Conservation (phyloP, 2,113 vertebrate species). For the Perccottus glenii region DNA sequence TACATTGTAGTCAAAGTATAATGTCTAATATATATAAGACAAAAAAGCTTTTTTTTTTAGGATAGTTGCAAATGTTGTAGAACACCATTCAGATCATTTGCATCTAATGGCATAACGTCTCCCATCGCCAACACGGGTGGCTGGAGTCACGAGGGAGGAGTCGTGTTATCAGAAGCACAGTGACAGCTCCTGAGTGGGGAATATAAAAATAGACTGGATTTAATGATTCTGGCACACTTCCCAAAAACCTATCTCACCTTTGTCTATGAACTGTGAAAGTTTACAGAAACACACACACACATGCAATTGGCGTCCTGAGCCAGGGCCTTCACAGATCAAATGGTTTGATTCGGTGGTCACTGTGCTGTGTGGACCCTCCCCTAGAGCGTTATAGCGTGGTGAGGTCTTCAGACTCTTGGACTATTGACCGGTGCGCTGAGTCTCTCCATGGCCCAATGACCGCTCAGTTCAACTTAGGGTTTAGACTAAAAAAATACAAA, state of each 20-base stretch:
- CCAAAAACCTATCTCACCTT: constrained; percentile 41
- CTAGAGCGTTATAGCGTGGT: constrained; percentile 36
- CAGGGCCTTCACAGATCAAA: constrained; percentile 65
- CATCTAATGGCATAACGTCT: constrained; percentile 62
- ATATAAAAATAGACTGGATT: constrained; percentile 51
- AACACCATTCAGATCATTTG: constrained; percentile 61
- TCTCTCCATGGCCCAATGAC: constrained; percentile 27
- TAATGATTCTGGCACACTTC: constrained; percentile 64
- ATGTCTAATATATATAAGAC: no score
- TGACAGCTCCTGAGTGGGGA: constrained; percentile 48
- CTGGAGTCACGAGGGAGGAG: background rate
- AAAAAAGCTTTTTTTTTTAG: no score
- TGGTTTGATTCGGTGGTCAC: constrained; percentile 59
- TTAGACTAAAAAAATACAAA: background rate
- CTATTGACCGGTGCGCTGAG: constrained; percentile 63
- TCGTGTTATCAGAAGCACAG: constrained; percentile 48
- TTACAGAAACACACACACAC: constrained; percentile 47
- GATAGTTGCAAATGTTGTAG: no score
- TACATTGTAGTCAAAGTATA: no score
- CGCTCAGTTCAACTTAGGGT: constrained; percentile 47
- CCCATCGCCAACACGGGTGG: constrained; percentile 46
- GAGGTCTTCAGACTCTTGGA: constrained; percentile 33
- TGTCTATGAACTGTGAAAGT: constrained; percentile 67
- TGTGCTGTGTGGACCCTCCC: constrained; percentile 38
- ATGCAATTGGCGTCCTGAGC: constrained; percentile 67